Evolutionary conservation across 2,888 invertebrate genomes (phyloP).

Genomic region (Pilophorus perplexus): DNA sequence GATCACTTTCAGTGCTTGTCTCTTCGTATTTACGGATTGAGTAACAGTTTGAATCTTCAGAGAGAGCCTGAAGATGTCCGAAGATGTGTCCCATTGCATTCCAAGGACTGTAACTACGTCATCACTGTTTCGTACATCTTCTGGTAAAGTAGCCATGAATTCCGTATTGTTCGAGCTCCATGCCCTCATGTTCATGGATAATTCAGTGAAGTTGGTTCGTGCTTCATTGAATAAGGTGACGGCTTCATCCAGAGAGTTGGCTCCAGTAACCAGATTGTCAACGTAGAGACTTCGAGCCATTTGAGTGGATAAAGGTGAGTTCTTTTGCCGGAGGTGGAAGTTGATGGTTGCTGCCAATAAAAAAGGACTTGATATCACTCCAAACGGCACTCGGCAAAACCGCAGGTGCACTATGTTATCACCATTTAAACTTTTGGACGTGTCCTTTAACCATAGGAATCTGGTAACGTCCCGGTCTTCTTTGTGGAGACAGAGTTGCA

Average conservation of each 20-base stretch:
- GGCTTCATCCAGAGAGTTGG: not conserved
- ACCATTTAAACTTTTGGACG: not conserved
- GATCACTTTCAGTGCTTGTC: not conserved
- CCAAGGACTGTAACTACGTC: not conserved
- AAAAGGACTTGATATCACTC: slow-evolving; percentile 4
- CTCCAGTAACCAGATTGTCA: not conserved
- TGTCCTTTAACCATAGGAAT: slow-evolving; percentile 9
- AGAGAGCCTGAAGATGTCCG: not conserved
- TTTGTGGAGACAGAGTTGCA: slow-evolving; percentile 4
- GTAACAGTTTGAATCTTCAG: not conserved
- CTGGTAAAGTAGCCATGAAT: not conserved
- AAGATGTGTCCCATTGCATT: not conserved
- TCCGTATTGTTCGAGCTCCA: not conserved
- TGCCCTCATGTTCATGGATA: slow-evolving; percentile 1
- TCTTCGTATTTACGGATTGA: not conserved
- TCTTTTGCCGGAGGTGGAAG: not conserved
- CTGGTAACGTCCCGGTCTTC: slow-evolving; percentile 4
- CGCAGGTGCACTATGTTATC: not conserved
- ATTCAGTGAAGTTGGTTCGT: not conserved
- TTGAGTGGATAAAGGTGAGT: not conserved
- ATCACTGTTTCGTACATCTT: not conserved
- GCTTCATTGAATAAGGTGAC: not conserved
- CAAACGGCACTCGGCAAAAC: slow-evolving; percentile 14
- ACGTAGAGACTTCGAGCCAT: not conserved
- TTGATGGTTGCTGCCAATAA: not conserved